A percentile compares a stretch with the other conserved stretches of the same genome.
Evolutionary conservation across 92 coral and sea anemone genomes (phyloP).

Genomic region (Heteractis magnifica): DNA sequence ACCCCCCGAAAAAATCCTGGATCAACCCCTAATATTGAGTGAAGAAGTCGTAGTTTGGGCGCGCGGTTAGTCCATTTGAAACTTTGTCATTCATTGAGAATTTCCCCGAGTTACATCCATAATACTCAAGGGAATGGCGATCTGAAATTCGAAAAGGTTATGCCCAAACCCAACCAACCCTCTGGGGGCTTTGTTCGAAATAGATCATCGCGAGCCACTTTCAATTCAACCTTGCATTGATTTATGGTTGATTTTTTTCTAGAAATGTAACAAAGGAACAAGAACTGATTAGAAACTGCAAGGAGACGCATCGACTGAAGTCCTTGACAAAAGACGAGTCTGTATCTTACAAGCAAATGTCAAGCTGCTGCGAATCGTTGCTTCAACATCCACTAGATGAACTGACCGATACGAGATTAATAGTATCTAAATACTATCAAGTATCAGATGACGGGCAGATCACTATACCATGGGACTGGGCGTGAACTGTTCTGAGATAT

Average conservation of each 20-base stretch:
- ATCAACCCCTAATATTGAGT: no score
- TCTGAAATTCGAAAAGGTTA: no score
- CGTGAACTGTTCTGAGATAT: constrained; percentile 5
- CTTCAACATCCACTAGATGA: constrained; percentile 40
- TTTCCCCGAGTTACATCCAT: no score
- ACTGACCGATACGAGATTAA: constrained; percentile 42
- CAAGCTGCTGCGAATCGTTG: constrained; percentile 71
- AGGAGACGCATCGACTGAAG: constrained; percentile 46
- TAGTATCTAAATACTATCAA: constrained; percentile 69
- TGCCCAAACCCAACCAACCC: no score
- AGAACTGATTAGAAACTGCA: constrained; percentile 46
- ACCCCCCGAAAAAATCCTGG: no score
- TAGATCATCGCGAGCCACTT: no score
- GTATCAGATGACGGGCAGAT: constrained; percentile 77
- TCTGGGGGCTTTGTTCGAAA: no score
- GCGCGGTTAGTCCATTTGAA: no score
- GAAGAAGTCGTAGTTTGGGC: no score
- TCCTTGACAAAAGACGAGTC: constrained; percentile 62
- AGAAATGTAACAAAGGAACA: constrained; percentile 59
- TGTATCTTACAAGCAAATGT: constrained; percentile 68
- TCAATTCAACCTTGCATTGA: no score
- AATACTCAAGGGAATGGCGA: no score
- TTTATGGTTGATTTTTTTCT: background rate
- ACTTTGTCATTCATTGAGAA: no score
- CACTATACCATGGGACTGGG: constrained; percentile 91